phyloP scores from a whole-genome alignment of 1,140 invertebrate genomes.

The Lordiphosa collinella region DNA sequence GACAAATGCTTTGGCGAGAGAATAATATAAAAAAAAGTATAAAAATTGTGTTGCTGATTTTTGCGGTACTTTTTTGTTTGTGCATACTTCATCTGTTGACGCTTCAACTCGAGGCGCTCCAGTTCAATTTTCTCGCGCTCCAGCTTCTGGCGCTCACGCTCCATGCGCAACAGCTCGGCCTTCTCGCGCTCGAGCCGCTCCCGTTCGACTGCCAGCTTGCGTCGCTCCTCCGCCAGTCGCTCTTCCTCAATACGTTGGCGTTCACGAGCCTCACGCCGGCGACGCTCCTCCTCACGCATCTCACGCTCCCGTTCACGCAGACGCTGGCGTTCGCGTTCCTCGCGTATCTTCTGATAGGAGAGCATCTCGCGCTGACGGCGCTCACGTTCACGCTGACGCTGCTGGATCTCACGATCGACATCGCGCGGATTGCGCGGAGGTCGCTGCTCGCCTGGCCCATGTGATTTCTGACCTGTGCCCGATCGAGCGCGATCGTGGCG shows the following conservation, averaged over 20 bases:
- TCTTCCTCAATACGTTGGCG: constrained; percentile 89
- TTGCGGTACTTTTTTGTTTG: constrained; percentile 44
- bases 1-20: constrained; percentile 49
- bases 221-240: constrained; percentile 88
- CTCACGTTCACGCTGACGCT: constrained; percentile 64
- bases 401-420: constrained; percentile 67
- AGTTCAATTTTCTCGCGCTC: constrained; percentile 91
- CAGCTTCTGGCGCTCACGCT: constrained; percentile 89
- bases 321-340: constrained; percentile 89
- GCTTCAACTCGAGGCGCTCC: constrained; percentile 89
- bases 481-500: constrained; percentile 58
- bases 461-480: constrained; percentile 33
- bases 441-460: constrained; percentile 30
- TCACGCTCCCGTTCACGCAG: constrained; percentile 88
- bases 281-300: constrained; percentile 87
- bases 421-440: constrained; percentile 53
- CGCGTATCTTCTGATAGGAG: constrained; percentile 80
- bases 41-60: constrained; percentile 56
- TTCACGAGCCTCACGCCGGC: constrained; percentile 88
- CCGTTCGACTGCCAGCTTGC: constrained; percentile 87
- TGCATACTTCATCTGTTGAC: constrained; percentile 85
- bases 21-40: constrained; percentile 37
- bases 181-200: constrained; percentile 89
- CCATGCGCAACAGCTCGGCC: constrained; percentile 88
- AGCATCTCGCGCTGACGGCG: constrained; percentile 73